A percentile compares a stretch with the other conserved stretches of the same genome.
phyloP scores from a whole-genome alignment of 2,113 vertebrate genomes.

The Odobenus rosmarus region DNA sequence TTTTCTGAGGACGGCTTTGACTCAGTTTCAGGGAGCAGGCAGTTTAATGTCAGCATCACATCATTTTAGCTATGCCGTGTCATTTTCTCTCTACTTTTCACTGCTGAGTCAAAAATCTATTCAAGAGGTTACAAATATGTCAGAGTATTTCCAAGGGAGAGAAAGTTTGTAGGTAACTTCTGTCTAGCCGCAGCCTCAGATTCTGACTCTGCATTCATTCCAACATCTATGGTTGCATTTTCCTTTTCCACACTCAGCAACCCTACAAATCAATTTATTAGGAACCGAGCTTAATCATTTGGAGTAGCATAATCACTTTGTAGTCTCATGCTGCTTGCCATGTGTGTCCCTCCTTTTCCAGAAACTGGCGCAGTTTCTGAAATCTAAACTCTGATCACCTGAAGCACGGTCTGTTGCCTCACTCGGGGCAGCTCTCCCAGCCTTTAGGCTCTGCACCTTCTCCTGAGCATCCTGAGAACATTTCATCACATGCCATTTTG shows the following conservation, averaged over 20 bases:
- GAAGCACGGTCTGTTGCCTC: background rate
- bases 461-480: background rate
- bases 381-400: background rate
- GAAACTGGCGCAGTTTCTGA: background rate
- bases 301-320: background rate
- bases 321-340: background rate
- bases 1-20: constrained; percentile 23
- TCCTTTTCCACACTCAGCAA: background rate
- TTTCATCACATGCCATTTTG: background rate
- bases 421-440: background rate
- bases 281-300: background rate
- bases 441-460: background rate
- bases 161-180: background rate
- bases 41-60: constrained; percentile 51
- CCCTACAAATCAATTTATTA: background rate
- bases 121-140: background rate
- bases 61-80: background rate
- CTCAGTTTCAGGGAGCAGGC: background rate
- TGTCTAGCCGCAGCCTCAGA: background rate
- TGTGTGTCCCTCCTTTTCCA: background rate
- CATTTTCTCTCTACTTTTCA: constrained; percentile 65
- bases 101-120: constrained; percentile 63
- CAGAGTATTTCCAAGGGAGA: background rate
- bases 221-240: background rate
- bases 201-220: background rate